Base-by-base conservation (phyloP, 2,888 invertebrate genomes). In the Plagodis dolabraria region DNA sequence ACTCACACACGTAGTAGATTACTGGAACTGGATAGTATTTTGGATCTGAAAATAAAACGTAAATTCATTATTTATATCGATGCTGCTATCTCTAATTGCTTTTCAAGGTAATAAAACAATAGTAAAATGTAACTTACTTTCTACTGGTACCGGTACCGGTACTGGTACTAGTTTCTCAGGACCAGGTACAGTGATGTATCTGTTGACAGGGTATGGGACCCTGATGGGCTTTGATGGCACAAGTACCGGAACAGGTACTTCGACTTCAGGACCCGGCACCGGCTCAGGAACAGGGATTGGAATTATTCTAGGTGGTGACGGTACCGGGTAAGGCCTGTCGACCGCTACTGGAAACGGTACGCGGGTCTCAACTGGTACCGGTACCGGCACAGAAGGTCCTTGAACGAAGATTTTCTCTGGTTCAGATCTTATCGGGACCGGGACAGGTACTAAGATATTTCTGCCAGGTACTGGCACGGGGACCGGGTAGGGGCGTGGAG, bases 401-500 rank as follows among this genome's bases (percentile, higher is more conserved):
- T 64, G 71, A 33, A 79, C 71, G 64, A 70, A 83, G 44, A 83
- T 78, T 72, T 80, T 85, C 67, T 80, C 77, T 68, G 63, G 77
- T 5, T 71, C 65, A 9, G 68, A 53, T 5, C 80, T 86, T 2
- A 85, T 83, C 0, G 88, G 87, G 0, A 89, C 80, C 0, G 83
- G 79, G 7, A 79, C 65, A 0, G 76, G 76, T 36, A 83, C 70
- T 12, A 80, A 54, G 10, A 86, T 69, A 8, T 68, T 79, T 65
- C 80, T 83, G n/a, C 85, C 81, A 2, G 85, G 87, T 7, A 85
- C 79, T 1, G 89, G 88, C 2, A 89, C 76, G 0, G 84, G 89
- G 8, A 89, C 86, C 5, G 89, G 89, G 69, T 82, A 85, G 1
- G 88, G 88, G 52, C 87, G 85, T 5, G 82, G 79, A 5, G 87